Base-by-base conservation (phyloP, 2,888 invertebrate species). In the Polietes domitor region DNA sequence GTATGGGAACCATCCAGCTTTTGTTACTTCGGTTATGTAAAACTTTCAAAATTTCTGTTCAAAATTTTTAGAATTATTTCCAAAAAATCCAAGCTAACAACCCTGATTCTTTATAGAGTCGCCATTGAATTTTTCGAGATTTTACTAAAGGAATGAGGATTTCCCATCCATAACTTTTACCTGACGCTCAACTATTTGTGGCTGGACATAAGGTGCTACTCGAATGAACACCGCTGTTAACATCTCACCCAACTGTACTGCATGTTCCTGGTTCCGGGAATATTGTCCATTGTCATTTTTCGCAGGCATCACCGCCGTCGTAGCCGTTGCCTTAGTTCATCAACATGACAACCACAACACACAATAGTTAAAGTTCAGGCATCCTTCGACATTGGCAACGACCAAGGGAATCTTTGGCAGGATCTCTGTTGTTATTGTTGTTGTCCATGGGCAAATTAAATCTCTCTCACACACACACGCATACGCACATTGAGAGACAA, bases 311-410 rank as follows among this genome's bases (percentile, higher is more conserved):
- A 12, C 15, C n/a, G 17, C 17, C 19, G 32, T 17, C 37, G 37
- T 15, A 12, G 26, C 26, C 15, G 26, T 26, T 58, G 58, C 21
- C 3, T 37, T 7, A 5, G 32, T 32, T 32, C 41, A 41, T 65
- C 65, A 65, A 41, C 65, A 41, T 65, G 65, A 65, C 68, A 68
- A 68, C 68, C 68, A 24, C 68, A 68, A 68, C 43, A 43, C 37
- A 32, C 15, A 43, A 15, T 24, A 41, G 24, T 68, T 43, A 68
- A 43, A 68, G 24, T 43, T 43, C 68, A 24, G 17, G 21, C 37
- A 68, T 68, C 43, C 68, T 28, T 61, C n/a, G 26, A 17, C 61
- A 61, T 28, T 28, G 61, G 28, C 61, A 61, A 26, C 58, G 24
- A 41, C 5, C 37, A 9, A 58, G 37, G 4, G 24, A 68, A 68